Conservation (phyloP, 1,140 invertebrate genomes). For the Drosophila fuyamai region DNA sequence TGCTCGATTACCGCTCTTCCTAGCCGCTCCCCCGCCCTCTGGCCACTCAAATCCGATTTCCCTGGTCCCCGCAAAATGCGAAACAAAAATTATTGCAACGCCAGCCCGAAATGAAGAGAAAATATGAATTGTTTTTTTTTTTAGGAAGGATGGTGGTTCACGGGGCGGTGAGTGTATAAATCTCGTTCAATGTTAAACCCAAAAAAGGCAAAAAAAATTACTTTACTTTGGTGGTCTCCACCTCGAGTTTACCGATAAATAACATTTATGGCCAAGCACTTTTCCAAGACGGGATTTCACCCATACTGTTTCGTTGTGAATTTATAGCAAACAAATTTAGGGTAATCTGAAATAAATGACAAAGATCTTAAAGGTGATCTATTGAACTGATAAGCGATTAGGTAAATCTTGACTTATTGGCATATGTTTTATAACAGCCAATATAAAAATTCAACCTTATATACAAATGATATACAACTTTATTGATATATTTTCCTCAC, state of each 20-base stretch:
- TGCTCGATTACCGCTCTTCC: constrained; percentile 53
- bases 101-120: constrained; percentile 44
- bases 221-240: constrained; percentile 34
- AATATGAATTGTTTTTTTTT: constrained; percentile 51
- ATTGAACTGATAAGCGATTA: background rate
- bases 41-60: background rate
- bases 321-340: constrained; percentile 1
- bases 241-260: constrained; percentile 39
- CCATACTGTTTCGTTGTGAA: background rate
- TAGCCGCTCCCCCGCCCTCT: constrained; percentile 3
- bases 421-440: background rate
- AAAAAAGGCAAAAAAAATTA: constrained; percentile 1
- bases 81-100: constrained; percentile 36
- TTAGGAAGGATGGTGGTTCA: background rate
- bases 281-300: constrained; percentile 10
- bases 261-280: constrained; percentile 15
- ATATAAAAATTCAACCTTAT: no score
- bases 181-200: constrained; percentile 6
- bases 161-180: constrained; percentile 20
- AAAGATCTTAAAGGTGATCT: background rate
- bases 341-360: no score
- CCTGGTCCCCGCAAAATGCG: constrained; percentile 2
- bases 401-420: background rate
- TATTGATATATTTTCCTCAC: no score
- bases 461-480: no score